These are phyloP conservation scores for Anticlea derivata DNA, from an alignment of 2,888 invertebrate species.

Conservation along the genomic window DNA sequence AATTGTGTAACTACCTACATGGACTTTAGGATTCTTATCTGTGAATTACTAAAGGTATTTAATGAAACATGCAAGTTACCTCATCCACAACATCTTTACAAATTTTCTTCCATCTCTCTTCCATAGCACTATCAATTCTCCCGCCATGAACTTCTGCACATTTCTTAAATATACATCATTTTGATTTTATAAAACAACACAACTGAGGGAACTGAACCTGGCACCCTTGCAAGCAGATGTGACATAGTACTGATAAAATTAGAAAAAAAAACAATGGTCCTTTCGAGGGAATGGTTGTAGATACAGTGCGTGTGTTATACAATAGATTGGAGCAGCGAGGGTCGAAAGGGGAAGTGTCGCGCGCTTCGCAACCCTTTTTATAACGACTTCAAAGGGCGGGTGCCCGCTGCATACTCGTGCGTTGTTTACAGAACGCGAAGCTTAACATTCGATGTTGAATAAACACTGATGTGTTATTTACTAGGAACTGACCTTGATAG, in stretches of 20 bases:
- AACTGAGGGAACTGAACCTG: background rate
- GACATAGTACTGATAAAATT: background rate
- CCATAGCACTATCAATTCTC: constrained; percentile 10
- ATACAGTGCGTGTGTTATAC: constrained; percentile 14
- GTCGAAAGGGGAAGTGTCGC: constrained; percentile 30
- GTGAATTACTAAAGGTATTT: too few species aligned
- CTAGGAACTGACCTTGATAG: background rate
- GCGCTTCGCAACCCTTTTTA: constrained; percentile 28
- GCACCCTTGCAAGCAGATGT: constrained; percentile 19
- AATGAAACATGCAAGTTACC: constrained; percentile 4
- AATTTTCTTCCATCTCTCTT: constrained; percentile 26
- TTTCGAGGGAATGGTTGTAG: constrained; percentile 5
- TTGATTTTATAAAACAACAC: background rate
- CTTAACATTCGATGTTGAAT: too few species aligned
- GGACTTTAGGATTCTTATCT: too few species aligned
- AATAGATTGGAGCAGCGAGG: constrained; percentile 22
- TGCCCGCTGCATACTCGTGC: constrained; percentile 5
- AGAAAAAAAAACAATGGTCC: constrained; percentile 17
- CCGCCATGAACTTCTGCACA: constrained; percentile 3
- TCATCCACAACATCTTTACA: constrained; percentile 21
- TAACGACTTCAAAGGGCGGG: constrained; percentile 24
- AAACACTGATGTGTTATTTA: too few species aligned
- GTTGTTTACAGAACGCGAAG: constrained; percentile 6
- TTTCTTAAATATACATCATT: constrained; percentile 1
- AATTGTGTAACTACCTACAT: too few species aligned